phyloP scores from a whole-genome alignment of 2,113 vertebrate species.

The Strix uralensis region DNA sequence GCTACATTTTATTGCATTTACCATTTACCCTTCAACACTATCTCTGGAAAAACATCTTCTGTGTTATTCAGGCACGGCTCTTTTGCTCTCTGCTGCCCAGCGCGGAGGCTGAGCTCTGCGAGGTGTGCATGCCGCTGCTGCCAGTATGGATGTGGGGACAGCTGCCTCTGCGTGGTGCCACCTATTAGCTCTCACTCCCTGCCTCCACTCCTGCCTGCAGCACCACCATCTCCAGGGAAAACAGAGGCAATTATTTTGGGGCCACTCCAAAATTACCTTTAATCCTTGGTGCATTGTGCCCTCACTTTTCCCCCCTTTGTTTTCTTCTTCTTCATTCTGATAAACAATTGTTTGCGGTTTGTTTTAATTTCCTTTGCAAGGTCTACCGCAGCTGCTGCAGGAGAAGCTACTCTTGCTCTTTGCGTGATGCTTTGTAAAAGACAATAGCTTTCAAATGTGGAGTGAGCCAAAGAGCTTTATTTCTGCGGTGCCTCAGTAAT shows the following conservation, averaged over 20 bases:
- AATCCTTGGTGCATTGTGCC: background rate
- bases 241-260: background rate
- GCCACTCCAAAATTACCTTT: background rate
- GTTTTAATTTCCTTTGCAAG: constrained; percentile 25
- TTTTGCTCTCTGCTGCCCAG: background rate
- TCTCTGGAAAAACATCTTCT: background rate
- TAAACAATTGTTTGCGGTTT: background rate
- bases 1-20: background rate
- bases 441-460: background rate
- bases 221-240: background rate
- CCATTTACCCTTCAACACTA: background rate
- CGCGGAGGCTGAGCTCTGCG: rapidly evolving
- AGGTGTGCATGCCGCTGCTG: background rate
- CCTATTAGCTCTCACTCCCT: background rate
- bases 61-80: background rate
- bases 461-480: constrained; percentile 15
- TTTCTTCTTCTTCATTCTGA: background rate
- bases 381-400: background rate
- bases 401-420: constrained; percentile 19
- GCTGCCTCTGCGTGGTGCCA: background rate
- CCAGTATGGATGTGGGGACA: background rate
- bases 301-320: background rate
- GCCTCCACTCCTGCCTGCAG: background rate
- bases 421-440: background rate
- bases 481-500: background rate